A percentile compares a stretch with the other conserved stretches of the same genome.
These are phyloP conservation scores for Dromiciops gliroides DNA, from an alignment of 2,113 vertebrate genomes.

Conservation along the genomic window DNA sequence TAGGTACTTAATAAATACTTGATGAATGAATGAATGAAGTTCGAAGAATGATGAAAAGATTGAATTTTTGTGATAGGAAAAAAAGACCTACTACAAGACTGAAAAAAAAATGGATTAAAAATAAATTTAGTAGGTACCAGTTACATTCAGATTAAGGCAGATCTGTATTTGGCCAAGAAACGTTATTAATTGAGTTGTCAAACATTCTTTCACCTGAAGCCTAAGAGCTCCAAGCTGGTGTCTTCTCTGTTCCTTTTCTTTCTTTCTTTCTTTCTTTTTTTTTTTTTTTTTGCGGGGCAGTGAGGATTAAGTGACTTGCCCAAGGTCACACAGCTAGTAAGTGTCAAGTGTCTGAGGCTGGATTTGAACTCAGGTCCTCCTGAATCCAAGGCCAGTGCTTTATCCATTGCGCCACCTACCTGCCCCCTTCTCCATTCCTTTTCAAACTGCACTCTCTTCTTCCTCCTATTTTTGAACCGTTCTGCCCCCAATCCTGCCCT, in stretches of 20 bases:
- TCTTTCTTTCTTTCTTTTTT: no score
- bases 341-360: no score
- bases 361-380: no score
- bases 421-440: background rate
- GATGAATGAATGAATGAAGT: background rate
- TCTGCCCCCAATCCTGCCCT: rapidly evolving
- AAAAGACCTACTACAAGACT: conserved; percentile 3
- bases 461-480: background rate
- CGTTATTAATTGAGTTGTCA: background rate
- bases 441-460: background rate
- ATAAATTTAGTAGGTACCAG: background rate
- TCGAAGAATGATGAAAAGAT: background rate
- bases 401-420: no score
- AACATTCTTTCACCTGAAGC: background rate
- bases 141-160: background rate
- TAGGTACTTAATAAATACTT: background rate
- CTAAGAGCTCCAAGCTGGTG: background rate
- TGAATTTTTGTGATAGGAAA: background rate
- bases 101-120: background rate
- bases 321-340: no score
- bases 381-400: no score
- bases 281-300: no score
- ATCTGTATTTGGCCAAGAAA: background rate
- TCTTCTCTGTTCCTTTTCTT: background rate
- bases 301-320: no score